Evolutionary conservation across 2,113 vertebrate genomes (phyloP).

Genomic region (Setophaga kirtlandii): DNA sequence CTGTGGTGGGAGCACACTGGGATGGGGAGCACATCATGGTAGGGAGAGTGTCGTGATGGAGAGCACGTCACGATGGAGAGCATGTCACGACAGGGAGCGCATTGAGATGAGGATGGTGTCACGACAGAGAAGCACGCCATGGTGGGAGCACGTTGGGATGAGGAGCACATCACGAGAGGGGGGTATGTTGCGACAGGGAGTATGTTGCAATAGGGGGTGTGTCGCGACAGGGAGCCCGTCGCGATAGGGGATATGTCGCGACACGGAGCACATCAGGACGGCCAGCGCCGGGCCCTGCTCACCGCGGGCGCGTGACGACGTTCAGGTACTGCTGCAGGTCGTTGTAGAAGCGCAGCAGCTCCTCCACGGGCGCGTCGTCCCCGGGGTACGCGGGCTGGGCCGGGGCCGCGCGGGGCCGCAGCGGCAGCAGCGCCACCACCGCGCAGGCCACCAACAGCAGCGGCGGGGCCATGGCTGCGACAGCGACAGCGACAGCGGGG

Average conservation of each 20-base stretch:
- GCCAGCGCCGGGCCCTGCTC: background rate
- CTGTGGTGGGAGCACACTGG: no score
- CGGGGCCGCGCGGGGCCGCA: background rate
- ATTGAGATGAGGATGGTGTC: no score
- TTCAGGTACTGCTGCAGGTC: slow-evolving; percentile 56
- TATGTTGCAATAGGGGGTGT: accelerated
- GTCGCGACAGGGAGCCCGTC: no score
- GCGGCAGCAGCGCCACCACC: background rate
- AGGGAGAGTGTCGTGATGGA: accelerated
- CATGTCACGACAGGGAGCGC: no score
- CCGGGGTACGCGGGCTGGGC: slow-evolving; percentile 8
- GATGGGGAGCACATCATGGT: no score
- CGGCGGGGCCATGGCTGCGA: background rate
- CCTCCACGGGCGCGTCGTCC: slow-evolving; percentile 11
- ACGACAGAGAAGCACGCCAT: no score
- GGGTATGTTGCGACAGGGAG: no score
- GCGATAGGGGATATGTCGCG: no score
- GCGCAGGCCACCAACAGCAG: background rate
- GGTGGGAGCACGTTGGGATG: no score
- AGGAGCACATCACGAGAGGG: no score
- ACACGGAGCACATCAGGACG: no score
- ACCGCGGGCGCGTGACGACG: slow-evolving; percentile 26
- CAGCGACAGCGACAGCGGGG: background rate
- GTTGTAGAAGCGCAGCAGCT: slow-evolving; percentile 35
- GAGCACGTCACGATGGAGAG: no score